Percentiles rank a stretch among this genome's conserved stretches.
Conservation (phyloP, 2,797 vertebrate genomes). For the Mormyrus hasselquistii region DNA sequence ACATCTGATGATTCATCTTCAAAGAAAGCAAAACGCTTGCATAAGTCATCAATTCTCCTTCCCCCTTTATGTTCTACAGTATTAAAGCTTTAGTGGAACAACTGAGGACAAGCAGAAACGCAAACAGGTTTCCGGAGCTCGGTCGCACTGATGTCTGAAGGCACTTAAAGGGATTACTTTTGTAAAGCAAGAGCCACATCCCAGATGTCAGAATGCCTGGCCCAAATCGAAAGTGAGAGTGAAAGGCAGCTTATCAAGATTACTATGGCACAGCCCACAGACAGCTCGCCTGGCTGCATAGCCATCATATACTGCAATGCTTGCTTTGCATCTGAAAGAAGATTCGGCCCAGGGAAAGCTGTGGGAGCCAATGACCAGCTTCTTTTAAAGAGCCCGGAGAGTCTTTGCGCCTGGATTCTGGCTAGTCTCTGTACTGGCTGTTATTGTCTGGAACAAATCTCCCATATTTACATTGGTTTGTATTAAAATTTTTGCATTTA, state of each 20-base stretch:
- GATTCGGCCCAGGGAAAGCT: not conserved
- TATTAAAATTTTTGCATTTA: not conserved
- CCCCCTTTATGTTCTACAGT: not conserved
- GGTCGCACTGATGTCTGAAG: not conserved
- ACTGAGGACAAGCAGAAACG: not conserved
- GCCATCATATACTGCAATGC: not conserved
- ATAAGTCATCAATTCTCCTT: not conserved
- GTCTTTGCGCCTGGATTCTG: not conserved
- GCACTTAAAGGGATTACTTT: not conserved
- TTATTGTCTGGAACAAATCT: not conserved
- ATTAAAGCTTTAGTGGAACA: not conserved
- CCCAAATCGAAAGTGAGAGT: not conserved
- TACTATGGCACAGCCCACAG: not conserved
- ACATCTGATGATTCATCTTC: not conserved
- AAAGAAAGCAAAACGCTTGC: not conserved
- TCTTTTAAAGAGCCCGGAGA: not conserved
- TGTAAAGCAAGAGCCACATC: not conserved
- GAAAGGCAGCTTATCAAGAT: not conserved
- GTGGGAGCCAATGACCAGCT: not conserved
- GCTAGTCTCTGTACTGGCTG: not conserved
- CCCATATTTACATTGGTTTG: not conserved
- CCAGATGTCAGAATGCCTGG: not conserved
- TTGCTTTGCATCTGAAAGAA: constrained; percentile 7
- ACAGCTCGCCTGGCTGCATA: not conserved
- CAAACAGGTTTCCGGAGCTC: not conserved